Base-by-base conservation (phyloP, 2,113 vertebrate species). In the Okapia johnstoni region DNA sequence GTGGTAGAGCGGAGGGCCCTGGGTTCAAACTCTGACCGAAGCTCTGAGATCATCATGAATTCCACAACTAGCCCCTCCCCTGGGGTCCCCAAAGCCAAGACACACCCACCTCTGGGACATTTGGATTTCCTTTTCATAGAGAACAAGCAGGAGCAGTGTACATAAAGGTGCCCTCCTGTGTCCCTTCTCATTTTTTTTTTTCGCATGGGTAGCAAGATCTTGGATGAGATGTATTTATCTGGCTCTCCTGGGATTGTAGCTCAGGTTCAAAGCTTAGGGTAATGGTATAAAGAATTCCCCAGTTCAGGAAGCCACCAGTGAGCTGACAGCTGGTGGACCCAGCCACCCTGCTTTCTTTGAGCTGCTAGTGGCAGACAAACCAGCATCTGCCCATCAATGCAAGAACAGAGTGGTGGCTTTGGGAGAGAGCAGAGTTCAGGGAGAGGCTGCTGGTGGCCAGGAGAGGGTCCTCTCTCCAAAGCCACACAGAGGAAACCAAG, bases 351-450 rank as follows among this genome's bases (percentile, higher is more conserved):
- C 23, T 8, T 25, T 40, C 80, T 48, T 61, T 16, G 16, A 79
- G 21, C 14, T n/a, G 7, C 28, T 54, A 23, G 26, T 2, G 43
- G 52, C 25, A 60, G 52, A 58, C 15, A 4, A 2, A 17, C 23
- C 33, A 14, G 50, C 26, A 17, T 19, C 46, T 19, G 11, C 30
- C 63, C 6, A 1, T 40, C 1, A 0, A 12, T 6, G 15, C 66
- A 70, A 86, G 16, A 84, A 50, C 33, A 60, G 15, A 28, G 23
- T 1, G 26, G 60, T 1, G 5, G 43, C 52, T 46, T 79, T 40
- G 17, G 80, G 55, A 57, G 28, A 86, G 43, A 33, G 16, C 30
- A 36, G 70, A 40, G 36, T 21, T 48, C 80, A 25, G 63, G 73
- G 30, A 70, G 7, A n/a, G 46, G 46, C 46, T 52, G 1, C 12